Percentiles rank a stretch among this genome's conserved stretches.
phyloP scores from a whole-genome alignment of 2,797 vertebrate species.

The Mus spretus region DNA sequence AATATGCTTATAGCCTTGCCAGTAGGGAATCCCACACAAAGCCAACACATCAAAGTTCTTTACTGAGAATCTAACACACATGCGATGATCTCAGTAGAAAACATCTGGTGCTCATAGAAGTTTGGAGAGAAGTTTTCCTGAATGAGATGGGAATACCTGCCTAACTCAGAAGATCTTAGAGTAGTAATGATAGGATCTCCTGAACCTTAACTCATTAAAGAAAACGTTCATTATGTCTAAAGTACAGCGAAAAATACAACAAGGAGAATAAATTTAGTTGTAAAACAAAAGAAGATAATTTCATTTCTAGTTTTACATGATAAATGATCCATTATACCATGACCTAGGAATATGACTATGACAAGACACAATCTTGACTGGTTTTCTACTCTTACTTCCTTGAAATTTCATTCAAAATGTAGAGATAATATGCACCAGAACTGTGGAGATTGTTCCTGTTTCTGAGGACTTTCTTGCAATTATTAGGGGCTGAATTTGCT shows the following conservation, averaged over 20 bases:
- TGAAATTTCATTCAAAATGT: not conserved
- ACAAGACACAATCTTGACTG: not conserved
- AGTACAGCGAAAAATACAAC: not conserved
- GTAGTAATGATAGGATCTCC: not conserved
- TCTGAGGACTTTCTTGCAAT: not conserved
- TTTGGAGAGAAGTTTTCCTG: not conserved
- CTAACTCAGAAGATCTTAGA: not conserved
- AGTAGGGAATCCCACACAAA: not conserved
- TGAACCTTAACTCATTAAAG: not conserved
- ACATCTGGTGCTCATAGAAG: not conserved
- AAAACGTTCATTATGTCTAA: not conserved
- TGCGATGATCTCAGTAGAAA: not conserved
- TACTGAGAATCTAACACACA: not conserved
- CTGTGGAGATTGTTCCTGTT: not conserved
- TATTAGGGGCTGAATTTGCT: not conserved
- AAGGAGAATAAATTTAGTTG: not conserved
- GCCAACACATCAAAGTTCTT: not conserved
- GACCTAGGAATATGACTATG: no score
- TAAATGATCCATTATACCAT: not conserved
- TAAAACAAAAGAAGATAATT: not conserved
- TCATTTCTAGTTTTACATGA: not conserved
- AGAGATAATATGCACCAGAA: not conserved
- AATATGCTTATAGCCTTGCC: not conserved
- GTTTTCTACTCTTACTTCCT: not conserved
- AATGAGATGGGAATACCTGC: not conserved